A percentile compares a stretch with the other conserved stretches of the same genome.
Evolutionary conservation across 2,113 vertebrate species (phyloP).

Genomic region (Raphicerus campestris): DNA sequence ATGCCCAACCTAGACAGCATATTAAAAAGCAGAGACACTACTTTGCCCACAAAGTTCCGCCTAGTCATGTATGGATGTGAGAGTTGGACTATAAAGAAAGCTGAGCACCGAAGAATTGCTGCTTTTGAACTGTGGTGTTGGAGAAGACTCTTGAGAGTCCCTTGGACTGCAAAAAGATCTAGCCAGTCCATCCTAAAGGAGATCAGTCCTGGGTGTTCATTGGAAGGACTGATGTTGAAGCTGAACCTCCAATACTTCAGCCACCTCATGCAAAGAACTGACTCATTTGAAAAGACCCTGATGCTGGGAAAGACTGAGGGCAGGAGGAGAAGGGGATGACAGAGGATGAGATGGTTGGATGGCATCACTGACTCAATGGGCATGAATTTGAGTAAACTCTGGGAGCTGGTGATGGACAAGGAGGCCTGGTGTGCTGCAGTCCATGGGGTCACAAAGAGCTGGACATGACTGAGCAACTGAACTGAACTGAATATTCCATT

Average conservation of each 20-base stretch:
- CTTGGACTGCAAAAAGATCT: neutral
- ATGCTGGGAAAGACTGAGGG: neutral
- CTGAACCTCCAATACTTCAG: neutral
- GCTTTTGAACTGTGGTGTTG: neutral
- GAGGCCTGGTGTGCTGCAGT: neutral
- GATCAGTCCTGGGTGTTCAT: neutral
- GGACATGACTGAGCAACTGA: neutral
- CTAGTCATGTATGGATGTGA: neutral
- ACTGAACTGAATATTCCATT: neutral
- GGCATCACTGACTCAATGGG: neutral
- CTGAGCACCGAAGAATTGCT: neutral
- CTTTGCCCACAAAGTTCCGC: neutral
- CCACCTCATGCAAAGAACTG: neutral
- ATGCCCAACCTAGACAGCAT: neutral
- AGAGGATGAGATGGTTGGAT: neutral
- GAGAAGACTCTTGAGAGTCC: neutral
- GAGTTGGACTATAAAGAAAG: neutral
- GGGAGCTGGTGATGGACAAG: neutral
- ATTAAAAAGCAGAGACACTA: neutral
- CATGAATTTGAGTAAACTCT: neutral
- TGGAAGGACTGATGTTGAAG: neutral
- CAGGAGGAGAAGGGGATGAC: neutral
- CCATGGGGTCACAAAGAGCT: neutral
- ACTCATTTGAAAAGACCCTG: neutral
- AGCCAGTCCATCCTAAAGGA: neutral